Base-by-base conservation (phyloP, 2,797 vertebrate species). In the Halcyon smyrnensis region DNA sequence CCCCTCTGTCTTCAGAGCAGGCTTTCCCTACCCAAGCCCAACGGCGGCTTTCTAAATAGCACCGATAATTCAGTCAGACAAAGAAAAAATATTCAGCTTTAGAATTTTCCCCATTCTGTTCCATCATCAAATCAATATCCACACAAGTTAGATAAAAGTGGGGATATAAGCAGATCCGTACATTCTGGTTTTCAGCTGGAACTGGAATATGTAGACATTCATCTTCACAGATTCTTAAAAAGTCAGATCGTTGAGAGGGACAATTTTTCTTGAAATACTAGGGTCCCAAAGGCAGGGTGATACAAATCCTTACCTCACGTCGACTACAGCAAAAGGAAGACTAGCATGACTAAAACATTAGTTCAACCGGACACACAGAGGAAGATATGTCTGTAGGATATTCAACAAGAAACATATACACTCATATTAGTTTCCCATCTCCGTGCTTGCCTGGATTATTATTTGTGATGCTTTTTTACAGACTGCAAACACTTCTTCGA, bases 371-470 rank as follows among this genome's bases (percentile, higher is more conserved):
- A 43, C 30, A 46, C 36, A 84, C 32, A 17, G 1, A 50, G 79
- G 83, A 94, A 97, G 94, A 96, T 85, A 83, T 94, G 83, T 90
- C 84, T 78, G 92, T 43, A 85, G 75, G 89, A 92, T 92, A 96
- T 92, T 88, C 89, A 95, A 87, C 70, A 95, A 96, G 92, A 59
- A 95, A 75, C 57, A 90, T 95, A 95, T 95, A 77, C 90, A 83
- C 50, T 93, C 83, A 94, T 89, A 89, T 84, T 94, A 93, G 80
- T 91, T 97, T 93, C 91, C 85, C 90, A 85, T 69, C 85, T 87
- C 90, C 34, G 24, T 87, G 84, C 50, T 95, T 95, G 84, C 67
- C 95, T 96, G 75, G 68, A 45, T 69, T 67, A 37, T 37, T 21
- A 56, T 50, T 95, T 92, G 89, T 64, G 45, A 94, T 96, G 86